Evolutionary conservation across 2,888 invertebrate genomes (phyloP), one percentile per base, ranked within the genome.

Genomic region (Eupithecia inturbata): DNA sequence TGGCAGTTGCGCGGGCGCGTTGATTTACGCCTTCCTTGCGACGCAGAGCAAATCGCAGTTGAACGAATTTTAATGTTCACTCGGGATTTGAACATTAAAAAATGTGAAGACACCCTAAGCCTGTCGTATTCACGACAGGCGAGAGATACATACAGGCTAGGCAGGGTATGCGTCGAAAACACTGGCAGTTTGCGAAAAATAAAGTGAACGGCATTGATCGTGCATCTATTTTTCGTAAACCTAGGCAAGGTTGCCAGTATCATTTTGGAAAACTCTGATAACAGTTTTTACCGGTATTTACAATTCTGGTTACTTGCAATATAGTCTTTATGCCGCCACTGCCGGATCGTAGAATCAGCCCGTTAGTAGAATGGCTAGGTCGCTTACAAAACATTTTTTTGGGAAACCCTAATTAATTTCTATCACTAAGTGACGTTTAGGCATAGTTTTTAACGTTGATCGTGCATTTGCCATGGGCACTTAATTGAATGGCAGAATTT

Each of bases 1-100:
- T 89, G 93, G 91, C 88, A 86, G 86, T 85, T 88, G 89, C 88
- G 90, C 92, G 88, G 87, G 89, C 87, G 89, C 86, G 82, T 82
- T 93, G 94, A 94, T 94, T 93, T 93, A 94, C 89, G 86, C 87
- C 90, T 93, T 94, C 94, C 94, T 91, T 63, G 26, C 62, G 63
- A 31, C 71, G 28, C 28, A 69, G 75, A 53, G 33, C 39, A 26
- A 12, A 31, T 36, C 14, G 19, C 12, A 67, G 49, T 71, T n/a
- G 22, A 3, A n/a, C 1, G 10, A 16, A 4, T 22, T 33, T 36
- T 26, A 69, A 67, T 49, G 16, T 62, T 67, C 74, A 75, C 71
- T 74, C 26, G 39, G 9, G 14, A 22, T 62, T 31, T 31, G 7
- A 9, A 26, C 22, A 57, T 26, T 14, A 57, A 26, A 5, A 26